Conservation (phyloP, 37 sponge, comb jelly and placozoan species). For the Petrosia ficiformis region DNA sequence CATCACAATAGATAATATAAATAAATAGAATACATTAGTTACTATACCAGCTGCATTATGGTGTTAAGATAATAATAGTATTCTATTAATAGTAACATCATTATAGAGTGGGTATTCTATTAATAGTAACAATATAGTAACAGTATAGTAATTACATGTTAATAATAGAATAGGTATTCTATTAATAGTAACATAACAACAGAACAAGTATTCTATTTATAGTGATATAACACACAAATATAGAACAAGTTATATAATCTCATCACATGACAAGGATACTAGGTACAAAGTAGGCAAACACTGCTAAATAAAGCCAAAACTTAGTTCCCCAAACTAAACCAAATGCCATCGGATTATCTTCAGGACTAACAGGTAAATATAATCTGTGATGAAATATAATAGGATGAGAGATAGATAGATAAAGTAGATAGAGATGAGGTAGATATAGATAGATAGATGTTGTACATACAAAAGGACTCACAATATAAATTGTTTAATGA, state of each 20-base stretch:
- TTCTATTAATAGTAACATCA: too few relatives aligned
- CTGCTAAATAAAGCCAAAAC: constrained; percentile 63
- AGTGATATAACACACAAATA: too few relatives aligned
- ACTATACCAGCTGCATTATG: constrained; percentile 46
- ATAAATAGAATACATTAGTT: constrained; percentile 10
- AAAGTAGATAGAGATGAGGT: not conserved
- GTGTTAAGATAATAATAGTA: too few relatives aligned
- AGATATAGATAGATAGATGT: not conserved
- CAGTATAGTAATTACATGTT: too few relatives aligned
- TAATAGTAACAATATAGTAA: too few relatives aligned
- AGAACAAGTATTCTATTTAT: not conserved
- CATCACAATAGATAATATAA: constrained; percentile 15
- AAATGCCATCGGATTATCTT: constrained; percentile 66
- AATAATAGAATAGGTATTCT: too few relatives aligned
- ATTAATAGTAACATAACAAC: too few relatives aligned
- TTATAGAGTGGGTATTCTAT: too few relatives aligned
- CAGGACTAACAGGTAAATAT: constrained; percentile 45
- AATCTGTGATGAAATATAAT: constrained; percentile 7
- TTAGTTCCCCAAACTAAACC: constrained; percentile 76
- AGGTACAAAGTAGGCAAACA: constrained; percentile 19
- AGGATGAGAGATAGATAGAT: not conserved
- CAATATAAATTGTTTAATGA: constrained; percentile 23
- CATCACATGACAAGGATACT: not conserved
- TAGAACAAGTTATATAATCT: too few relatives aligned
- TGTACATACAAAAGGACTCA: not conserved